Evolutionary conservation across 2,888 invertebrate species (phyloP), one percentile per base, ranked within the genome.

Genomic region (Ptychoptera contaminata): DNA sequence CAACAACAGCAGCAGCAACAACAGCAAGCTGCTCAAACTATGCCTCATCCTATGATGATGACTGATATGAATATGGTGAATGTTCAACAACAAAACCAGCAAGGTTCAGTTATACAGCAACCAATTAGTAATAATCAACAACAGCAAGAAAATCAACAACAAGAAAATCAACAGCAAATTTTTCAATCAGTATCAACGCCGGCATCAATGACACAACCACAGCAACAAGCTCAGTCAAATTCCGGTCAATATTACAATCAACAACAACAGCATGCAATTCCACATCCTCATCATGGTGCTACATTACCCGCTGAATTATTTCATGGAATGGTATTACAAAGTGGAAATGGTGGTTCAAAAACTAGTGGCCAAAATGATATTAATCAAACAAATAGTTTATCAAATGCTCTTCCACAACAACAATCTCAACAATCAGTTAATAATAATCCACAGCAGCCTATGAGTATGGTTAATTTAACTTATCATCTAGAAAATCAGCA

Each of bases 1-100:
- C 65, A 71, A 54, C 69, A 67, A 53, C 68, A 71, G 54, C 72
- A 72, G 67, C 74, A 63, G 58, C 73, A 65, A 7, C 23, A 23
- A 61, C 62, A 38, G 55, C 62, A 46, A 16, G 3, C 36, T 48
- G 67, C 69, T 15, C 71, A 71, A 52, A 70, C 70, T 50, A 69
- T 71, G 70, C 68, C 69, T 15, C 70, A 71, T 53, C 23, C 23
- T 5, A 5, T 23, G 23, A 23, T 23, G 23, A 68, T 70, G 45
- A 67, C 67, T 39, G 68, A 66, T 56, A 55, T 67, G 36, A 55
- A 62, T 12, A 67, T 65, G 47, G 47, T 51, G 34, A 40, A 49
- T 42, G 43, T 47, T 32, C 49, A 52, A 31, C 49, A 63, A 51
- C 52, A 68, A 64, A 49, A 37, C 70, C 69, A 53, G 60, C 68